Percentiles rank a stretch among this genome's conserved stretches.
Evolutionary conservation across 1,140 invertebrate genomes (phyloP).

Genomic region (Papilio aristodemus): DNA sequence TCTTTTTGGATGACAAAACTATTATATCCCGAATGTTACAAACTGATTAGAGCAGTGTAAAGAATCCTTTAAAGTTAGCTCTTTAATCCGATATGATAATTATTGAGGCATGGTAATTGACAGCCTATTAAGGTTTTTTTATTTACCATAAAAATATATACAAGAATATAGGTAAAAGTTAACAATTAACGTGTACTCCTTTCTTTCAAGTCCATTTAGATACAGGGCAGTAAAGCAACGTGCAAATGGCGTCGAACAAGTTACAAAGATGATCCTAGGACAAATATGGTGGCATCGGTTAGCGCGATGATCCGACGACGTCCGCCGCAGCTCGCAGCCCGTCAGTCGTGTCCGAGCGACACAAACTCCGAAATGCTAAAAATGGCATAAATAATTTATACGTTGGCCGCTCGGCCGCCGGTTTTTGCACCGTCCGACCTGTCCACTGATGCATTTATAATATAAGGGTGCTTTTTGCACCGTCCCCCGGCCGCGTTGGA

Average conservation of each 20-base stretch:
- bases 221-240: conserved; percentile 9
- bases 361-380: conserved; percentile 77
- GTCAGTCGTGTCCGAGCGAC: conserved; percentile 47
- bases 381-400: conserved; percentile 80
- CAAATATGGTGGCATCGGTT: conserved; percentile 3
- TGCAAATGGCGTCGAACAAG: conserved; percentile 14
- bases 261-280: conserved; percentile 18
- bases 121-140: too few relatives aligned
- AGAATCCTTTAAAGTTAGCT: not conserved
- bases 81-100: too few relatives aligned
- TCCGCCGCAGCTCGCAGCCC: conserved; percentile 33
- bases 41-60: not conserved
- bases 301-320: conserved; percentile 23
- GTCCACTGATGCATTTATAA: conserved; percentile 80
- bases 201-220: not conserved
- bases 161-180: not conserved
- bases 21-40: too few relatives aligned
- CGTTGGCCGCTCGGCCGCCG: conserved; percentile 56
- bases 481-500: conserved; percentile 65
- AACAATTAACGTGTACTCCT: not conserved
- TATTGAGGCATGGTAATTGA: too few relatives aligned
- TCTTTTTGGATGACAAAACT: too few relatives aligned
- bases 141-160: too few relatives aligned
- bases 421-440: conserved; percentile 74
- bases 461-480: conserved; percentile 72